Evolutionary conservation across 2,797 vertebrate species (phyloP).

Genomic region (Cossypha heuglini): DNA sequence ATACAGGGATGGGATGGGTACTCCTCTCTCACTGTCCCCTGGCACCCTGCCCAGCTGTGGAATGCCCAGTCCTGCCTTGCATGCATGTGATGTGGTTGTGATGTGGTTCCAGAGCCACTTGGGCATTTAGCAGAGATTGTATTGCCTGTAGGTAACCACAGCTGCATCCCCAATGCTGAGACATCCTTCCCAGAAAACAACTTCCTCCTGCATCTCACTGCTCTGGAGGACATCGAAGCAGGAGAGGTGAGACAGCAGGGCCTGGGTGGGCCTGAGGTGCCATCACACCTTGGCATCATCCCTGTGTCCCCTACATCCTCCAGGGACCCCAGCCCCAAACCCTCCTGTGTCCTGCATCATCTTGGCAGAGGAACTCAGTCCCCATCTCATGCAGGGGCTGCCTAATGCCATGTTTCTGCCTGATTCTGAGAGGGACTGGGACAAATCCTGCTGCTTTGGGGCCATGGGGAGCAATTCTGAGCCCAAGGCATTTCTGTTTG

Average conservation of each 20-base stretch:
- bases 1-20: not conserved
- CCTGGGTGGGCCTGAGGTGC: rapidly evolving
- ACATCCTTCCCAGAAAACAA: constrained; percentile 95
- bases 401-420: not conserved
- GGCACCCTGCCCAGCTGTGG: not conserved
- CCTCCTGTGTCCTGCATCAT: rapidly evolving
- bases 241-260: constrained; percentile 87
- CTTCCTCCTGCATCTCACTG: constrained; percentile 90
- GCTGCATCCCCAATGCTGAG: constrained; percentile 94
- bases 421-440: not conserved
- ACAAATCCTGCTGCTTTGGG: not conserved
- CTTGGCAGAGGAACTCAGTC: not conserved
- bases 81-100: rapidly evolving
- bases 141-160: constrained; percentile 89
- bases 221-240: constrained; percentile 87
- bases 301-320: not conserved
- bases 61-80: not conserved
- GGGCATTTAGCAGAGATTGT: not conserved
- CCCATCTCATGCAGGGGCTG: rapidly evolving
- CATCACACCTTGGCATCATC: not conserved
- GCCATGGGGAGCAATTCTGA: not conserved
- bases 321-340: rapidly evolving
- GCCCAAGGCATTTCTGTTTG: not conserved
- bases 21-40: not conserved
- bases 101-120: rapidly evolving